phyloP scores from a whole-genome alignment of 2,113 vertebrate species.

The Istiophorus platypterus region DNA sequence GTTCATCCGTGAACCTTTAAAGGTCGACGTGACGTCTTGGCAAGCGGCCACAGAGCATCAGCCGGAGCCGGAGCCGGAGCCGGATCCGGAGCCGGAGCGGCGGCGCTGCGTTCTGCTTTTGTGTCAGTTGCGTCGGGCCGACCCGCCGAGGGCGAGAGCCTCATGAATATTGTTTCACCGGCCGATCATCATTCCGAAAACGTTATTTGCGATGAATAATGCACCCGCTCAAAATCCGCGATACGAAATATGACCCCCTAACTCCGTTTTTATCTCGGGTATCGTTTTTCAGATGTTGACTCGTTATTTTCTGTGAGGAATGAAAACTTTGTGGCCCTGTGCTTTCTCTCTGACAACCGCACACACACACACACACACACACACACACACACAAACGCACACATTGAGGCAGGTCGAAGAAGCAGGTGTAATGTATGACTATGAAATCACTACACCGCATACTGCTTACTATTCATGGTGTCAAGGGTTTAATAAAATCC shows the following conservation, averaged over 20 bases:
- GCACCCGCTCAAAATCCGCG: conserved; percentile 15
- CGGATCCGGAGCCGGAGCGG: neutral
- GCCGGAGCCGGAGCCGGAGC: neutral
- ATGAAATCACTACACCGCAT: conserved; percentile 35
- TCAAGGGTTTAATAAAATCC: conserved; percentile 50
- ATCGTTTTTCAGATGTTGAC: conserved; percentile 60
- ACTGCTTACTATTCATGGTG: conserved; percentile 46
- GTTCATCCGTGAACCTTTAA: conserved; percentile 52
- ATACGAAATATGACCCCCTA: conserved; percentile 36
- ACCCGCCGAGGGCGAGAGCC: conserved; percentile 1
- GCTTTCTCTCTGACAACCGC: neutral
- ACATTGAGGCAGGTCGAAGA: too few species aligned
- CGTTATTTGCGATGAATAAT: conserved; percentile 25
- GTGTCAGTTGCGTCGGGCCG: conserved; percentile 4
- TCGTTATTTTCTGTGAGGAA: conserved; percentile 64
- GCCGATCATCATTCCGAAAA: conserved; percentile 42
- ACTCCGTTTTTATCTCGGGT: conserved; percentile 30
- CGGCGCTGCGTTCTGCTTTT: conserved; percentile 14
- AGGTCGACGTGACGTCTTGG: conserved; percentile 55
- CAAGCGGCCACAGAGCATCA: conserved; percentile 31
- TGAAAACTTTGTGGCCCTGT: conserved; percentile 20
- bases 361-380: conserved; percentile 22
- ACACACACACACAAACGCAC: neutral
- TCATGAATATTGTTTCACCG: conserved; percentile 30
- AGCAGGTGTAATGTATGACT: conserved; percentile 41